Evolutionary conservation across 1,140 invertebrate genomes (phyloP).

Genomic region (Drosophila sp.): DNA sequence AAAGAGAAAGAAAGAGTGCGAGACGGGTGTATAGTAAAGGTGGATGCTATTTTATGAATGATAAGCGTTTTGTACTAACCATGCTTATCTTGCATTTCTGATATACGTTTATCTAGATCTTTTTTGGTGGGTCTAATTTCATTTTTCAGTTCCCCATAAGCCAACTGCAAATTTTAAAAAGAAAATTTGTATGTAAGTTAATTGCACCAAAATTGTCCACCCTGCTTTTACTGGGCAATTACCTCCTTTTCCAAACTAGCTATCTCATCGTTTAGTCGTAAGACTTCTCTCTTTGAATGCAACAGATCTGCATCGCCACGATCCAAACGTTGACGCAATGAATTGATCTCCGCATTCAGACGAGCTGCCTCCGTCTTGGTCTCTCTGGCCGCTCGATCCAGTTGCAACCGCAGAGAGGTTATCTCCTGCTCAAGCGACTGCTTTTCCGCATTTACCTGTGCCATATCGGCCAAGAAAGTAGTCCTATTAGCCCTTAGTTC

Average conservation of each 20-base stretch:
- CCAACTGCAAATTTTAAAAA: slow-evolving; percentile 52
- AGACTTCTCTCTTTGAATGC: slow-evolving; percentile 89
- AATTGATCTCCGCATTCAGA: slow-evolving; percentile 90
- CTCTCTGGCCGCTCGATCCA: slow-evolving; percentile 89
- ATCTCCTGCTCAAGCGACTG: slow-evolving; percentile 90
- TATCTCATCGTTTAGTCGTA: slow-evolving; percentile 89
- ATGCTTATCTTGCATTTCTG: slow-evolving; percentile 91
- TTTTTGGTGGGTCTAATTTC: slow-evolving; percentile 86
- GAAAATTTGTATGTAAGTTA: neutral
- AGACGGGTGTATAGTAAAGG: neutral
- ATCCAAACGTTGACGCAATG: slow-evolving; percentile 89
- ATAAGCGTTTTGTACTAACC: slow-evolving; percentile 84
- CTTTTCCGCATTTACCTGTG: slow-evolving; percentile 88
- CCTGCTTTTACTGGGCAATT: slow-evolving; percentile 10
- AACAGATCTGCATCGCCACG: slow-evolving; percentile 90
- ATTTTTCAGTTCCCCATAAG: slow-evolving; percentile 84
- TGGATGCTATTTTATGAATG: neutral
- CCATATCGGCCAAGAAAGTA: slow-evolving; percentile 89
- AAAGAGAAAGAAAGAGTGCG: neutral
- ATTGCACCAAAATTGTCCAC: neutral
- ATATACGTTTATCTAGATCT: slow-evolving; percentile 88
- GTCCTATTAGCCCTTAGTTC: slow-evolving; percentile 90
- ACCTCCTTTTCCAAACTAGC: slow-evolving; percentile 91
- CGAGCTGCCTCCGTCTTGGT: slow-evolving; percentile 89
- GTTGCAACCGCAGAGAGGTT: slow-evolving; percentile 84